A percentile compares a stretch with the other conserved stretches of the same genome.
Conservation (phyloP, 1,140 invertebrate species). For the Probaryconus sp. region DNA sequence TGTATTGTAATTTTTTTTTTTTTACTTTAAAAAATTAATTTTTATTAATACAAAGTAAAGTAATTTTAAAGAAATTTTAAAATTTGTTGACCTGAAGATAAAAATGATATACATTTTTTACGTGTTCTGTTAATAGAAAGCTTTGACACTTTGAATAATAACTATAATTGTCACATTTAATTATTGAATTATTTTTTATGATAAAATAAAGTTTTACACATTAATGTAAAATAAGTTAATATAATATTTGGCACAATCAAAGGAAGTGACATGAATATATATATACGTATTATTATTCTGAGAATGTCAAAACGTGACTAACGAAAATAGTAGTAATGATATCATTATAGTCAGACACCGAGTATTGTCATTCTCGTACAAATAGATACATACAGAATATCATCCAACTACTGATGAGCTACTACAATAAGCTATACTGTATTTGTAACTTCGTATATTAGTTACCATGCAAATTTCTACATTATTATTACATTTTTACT, state of each 20-base stretch:
- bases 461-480: constrained; percentile 41
- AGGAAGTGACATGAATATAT: constrained; percentile 28
- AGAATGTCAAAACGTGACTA: constrained; percentile 37
- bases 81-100: no score
- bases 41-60: no score
- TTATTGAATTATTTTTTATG: no score
- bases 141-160: no score
- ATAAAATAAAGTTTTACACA: no score
- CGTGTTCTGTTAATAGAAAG: no score
- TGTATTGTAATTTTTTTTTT: no score
- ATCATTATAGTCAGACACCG: constrained; percentile 32
- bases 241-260: constrained; percentile 10
- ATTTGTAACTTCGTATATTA: constrained; percentile 17
- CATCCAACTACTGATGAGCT: constrained; percentile 52
- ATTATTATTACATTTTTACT: no score
- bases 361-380: constrained; percentile 40
- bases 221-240: not conserved
- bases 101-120: no score
- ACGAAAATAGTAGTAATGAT: constrained; percentile 43
- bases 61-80: no score
- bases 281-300: constrained; percentile 9
- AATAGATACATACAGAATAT: constrained; percentile 42
- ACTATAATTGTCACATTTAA: no score
- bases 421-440: constrained; percentile 32
- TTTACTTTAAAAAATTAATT: no score